Evolutionary conservation across 2,113 vertebrate genomes (phyloP).

Genomic region (Malurus cyaneus): DNA sequence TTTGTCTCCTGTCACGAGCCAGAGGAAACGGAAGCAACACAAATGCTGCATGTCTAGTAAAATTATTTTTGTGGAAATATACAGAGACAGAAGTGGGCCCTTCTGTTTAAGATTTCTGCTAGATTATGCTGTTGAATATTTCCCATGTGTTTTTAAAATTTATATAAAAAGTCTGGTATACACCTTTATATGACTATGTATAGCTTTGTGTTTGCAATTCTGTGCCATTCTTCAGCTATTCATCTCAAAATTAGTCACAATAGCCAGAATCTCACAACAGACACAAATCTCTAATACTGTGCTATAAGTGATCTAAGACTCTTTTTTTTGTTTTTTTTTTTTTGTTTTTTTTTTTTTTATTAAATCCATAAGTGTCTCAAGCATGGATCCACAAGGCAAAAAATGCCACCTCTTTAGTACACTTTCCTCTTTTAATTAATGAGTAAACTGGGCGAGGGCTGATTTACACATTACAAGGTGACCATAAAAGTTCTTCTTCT

Average conservation of each 20-base stretch:
- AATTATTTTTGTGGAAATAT: neutral
- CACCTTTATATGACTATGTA: neutral
- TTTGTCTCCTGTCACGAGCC: neutral
- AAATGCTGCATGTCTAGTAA: constrained; percentile 11
- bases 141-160: constrained; percentile 12
- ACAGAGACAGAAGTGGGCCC: neutral
- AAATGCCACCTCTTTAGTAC: neutral
- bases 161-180: constrained; percentile 1
- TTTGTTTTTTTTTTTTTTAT: neutral
- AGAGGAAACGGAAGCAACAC: constrained; percentile 17
- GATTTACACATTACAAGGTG: neutral
- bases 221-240: constrained; percentile 51
- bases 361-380: neutral
- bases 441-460: neutral
- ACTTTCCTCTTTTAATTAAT: constrained; percentile 5
- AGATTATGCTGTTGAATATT: neutral
- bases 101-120: constrained; percentile 3
- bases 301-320: neutral
- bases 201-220: constrained; percentile 38
- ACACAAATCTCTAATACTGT: neutral
- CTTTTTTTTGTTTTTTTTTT: neutral
- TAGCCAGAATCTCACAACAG: constrained; percentile 11
- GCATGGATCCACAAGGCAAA: constrained; percentile 21
- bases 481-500: neutral
- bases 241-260: constrained; percentile 45